Base-by-base conservation (phyloP, 2,888 invertebrate species). In the Hyles lineata region DNA sequence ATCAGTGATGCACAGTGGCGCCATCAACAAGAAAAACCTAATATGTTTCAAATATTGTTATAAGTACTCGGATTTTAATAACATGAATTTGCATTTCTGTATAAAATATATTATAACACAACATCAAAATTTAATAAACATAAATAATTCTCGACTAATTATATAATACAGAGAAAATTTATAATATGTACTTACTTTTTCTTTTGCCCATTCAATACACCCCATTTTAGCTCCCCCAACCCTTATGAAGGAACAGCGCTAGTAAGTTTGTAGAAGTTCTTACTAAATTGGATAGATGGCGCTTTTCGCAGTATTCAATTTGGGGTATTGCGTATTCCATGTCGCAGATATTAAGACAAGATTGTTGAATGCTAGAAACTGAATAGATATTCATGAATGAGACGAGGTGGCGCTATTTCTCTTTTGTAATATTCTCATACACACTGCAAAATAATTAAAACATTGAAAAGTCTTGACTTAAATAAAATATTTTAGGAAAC, bases 271-370 rank as follows among this genome's bases (percentile, higher is more conserved):
- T 67, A 15, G 67, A 50, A 43, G 23, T 67, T 67, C 67, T 67
- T 17, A 50, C 17, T 23, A 70, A 62, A 74, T 72, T 72, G 19
- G 72, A 58, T 76, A 89, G 88, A 87, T 87, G 88, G 88, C 86
- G 84, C 77, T 81, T 74, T 78, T 74, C 70, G 35, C 32, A 76
- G 72, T 72, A 72, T 73, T 11, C 21, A 3, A 23, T 25, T 43
- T 58, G 19, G 1, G 2, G 32, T 58, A 72, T 61, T 69, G 58
- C 25, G 29, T 72, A 52, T 62, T 70, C 32, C 70, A 59, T 70
- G 32, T 70, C 35, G 29, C 35, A 55, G 19, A 63, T 35, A 63
- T 43, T 67, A 50, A 50, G 17, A 50, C 50, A 62, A 62, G 32
- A 32, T n/a, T 67, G 50, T 67, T 43, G 43, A 63, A 67, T 67